Conservation (phyloP, 2,113 vertebrate genomes). For the Maccullochella peelii region DNA sequence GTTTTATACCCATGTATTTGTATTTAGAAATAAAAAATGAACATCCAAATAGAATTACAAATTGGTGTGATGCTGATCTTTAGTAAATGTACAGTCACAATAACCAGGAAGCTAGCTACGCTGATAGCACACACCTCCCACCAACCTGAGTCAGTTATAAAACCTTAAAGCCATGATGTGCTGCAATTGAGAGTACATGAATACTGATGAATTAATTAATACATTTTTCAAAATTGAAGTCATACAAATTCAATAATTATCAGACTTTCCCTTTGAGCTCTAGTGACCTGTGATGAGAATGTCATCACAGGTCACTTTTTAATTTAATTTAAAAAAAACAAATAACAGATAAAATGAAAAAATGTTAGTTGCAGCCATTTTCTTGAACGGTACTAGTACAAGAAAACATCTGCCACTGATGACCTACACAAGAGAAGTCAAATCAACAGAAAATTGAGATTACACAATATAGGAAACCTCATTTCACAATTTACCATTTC, state of each 20-base stretch:
- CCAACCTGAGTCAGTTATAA: neutral
- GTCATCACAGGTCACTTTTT: too few relatives aligned
- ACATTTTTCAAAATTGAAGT: neutral
- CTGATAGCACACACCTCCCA: neutral
- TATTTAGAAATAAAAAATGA: neutral
- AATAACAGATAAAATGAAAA: neutral
- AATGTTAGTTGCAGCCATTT: neutral
- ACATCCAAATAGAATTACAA: neutral
- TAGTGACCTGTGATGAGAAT: neutral
- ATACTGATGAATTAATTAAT: too few relatives aligned
- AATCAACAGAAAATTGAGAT: neutral
- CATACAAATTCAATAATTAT: neutral
- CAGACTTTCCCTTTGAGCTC: too few relatives aligned
- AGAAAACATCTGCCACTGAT: neutral
- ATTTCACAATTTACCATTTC: slow-evolving; percentile 13
- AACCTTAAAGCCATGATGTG: neutral
- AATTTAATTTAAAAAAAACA: neutral
- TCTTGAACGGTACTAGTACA: neutral
- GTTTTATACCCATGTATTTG: neutral
- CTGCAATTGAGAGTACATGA: neutral
- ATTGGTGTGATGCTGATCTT: neutral
- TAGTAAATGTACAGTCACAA: neutral
- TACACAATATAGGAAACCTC: neutral
- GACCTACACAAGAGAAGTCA: neutral
- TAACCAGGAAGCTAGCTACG: neutral